phyloP scores from a whole-genome alignment of 2,888 invertebrate genomes.

The Lochmaea capreae region DNA sequence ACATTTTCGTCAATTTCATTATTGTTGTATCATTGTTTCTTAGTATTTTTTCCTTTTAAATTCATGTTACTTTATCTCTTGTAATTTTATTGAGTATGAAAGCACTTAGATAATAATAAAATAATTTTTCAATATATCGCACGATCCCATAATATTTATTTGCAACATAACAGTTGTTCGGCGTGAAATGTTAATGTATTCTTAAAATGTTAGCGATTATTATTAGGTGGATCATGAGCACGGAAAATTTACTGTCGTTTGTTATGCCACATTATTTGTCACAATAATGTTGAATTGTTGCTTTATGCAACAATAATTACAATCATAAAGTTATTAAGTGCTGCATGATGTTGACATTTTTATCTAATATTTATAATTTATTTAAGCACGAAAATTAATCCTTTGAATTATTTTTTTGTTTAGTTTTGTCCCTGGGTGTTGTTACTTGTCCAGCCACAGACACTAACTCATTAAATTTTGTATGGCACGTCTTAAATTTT shows the following conservation, averaged over 20 bases:
- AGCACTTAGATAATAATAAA: constrained; percentile 26
- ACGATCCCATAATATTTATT: constrained; percentile 36
- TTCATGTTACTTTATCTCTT: neutral
- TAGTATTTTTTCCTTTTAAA: neutral
- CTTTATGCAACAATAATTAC: neutral
- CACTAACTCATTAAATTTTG: no score
- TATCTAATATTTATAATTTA: neutral
- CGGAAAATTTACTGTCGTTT: constrained; percentile 39
- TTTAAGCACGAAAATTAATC: no score
- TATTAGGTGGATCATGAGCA: constrained; percentile 43
- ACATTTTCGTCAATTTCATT: no score
- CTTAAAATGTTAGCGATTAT: constrained; percentile 41
- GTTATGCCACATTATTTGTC: constrained; percentile 45
- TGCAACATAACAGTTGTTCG: constrained; percentile 16
- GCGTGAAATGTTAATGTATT: constrained; percentile 46
- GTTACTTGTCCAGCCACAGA: no score
- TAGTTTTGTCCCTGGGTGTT: no score
- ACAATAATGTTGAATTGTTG: constrained; percentile 23
- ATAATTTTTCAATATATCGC: constrained; percentile 42
- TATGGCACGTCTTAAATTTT: no score
- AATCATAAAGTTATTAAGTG: neutral
- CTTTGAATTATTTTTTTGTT: no score
- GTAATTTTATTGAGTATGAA: neutral
- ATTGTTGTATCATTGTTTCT: no score
- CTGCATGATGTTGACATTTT: neutral